phyloP scores from a whole-genome alignment of 30 jellyfish, hydroid and myxozoan genomes.

The Aurelia sp. region DNA sequence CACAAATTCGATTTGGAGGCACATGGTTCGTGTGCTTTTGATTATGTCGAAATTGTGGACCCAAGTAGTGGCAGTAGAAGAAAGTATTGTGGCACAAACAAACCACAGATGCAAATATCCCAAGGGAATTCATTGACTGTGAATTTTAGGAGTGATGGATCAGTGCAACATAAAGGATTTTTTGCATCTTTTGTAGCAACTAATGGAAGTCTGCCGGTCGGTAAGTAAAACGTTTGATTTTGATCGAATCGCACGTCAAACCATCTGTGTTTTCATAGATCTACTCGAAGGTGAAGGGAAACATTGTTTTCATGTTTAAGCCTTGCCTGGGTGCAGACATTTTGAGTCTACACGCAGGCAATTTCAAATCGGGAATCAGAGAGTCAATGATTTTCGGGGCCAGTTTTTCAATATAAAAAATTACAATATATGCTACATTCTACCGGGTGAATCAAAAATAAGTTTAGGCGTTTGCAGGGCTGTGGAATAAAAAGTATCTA shows the following conservation, averaged over 20 bases:
- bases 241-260: too few relatives aligned
- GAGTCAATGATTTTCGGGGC: not conserved
- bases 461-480: too few relatives aligned
- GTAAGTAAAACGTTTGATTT: not conserved
- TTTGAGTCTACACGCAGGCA: too few relatives aligned
- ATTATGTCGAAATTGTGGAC: not conserved
- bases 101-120: conserved; percentile 12
- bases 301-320: too few relatives aligned
- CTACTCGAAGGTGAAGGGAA: too few relatives aligned
- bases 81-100: conserved; percentile 3
- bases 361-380: too few relatives aligned
- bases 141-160: conserved; percentile 1
- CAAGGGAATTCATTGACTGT: conserved; percentile 17
- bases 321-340: too few relatives aligned
- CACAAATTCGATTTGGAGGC: not conserved
- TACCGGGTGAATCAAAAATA: too few relatives aligned
- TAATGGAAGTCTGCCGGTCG: not conserved
- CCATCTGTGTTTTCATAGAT: too few relatives aligned
- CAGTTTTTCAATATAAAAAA: not conserved
- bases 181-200: not conserved
- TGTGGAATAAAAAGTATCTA: too few relatives aligned
- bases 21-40: conserved; percentile 1
- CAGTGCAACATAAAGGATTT: conserved; percentile 10
- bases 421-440: too few relatives aligned
- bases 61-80: not conserved